Evolutionary conservation across 2,113 vertebrate genomes (phyloP), one percentile per base, ranked within the genome.

Genomic region (Seriola dumerili): DNA sequence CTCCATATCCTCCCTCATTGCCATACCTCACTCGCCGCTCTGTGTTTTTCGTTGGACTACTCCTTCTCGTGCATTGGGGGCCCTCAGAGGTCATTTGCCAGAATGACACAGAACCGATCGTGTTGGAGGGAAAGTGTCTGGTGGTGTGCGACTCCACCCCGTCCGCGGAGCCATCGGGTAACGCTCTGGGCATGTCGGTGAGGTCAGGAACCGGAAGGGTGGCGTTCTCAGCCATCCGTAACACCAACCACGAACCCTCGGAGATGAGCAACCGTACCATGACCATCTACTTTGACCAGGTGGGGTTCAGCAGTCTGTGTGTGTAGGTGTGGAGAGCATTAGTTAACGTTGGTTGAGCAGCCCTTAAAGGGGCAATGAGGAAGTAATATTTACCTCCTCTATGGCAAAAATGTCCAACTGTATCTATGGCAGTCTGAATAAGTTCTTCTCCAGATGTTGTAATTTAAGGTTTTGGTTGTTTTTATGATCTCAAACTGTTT

Each of bases 221-320:
- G 80, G 96, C 95, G 0, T 96, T 96, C 72, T 96, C 96, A 0
- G 96, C 95, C 32, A 88, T 95, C 4, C 88, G 95, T 5, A 95
- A 93, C 88, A 96, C 94, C 88, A 96, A 96, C 93, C 96, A 94
- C 4, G 96, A 96, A 71, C 95, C 96, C 0, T 96, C 95, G 0
- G 95, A 96, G 90, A 96, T 95, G 94, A 95, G 95, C 92, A 96
- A 96, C 89, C 93, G 94, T 70, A 96, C 95, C 36, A 95, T 96
- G 95, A 95, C 93, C 81, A 96, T 96, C 85, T 95, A 96, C 87
- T 96, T 96, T 57, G 95, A 96, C 82, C 95, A 96, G 95, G 95
- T 96, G 10, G 68, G 89, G 77, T 32, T 73, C 21, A 36, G 34
- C n/a, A 2, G 55, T 7, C 3, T 19, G 4, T 61, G 12, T 29